Evolutionary conservation across 2,113 vertebrate genomes (phyloP).

Genomic region (Hymenochirus boettgeri): DNA sequence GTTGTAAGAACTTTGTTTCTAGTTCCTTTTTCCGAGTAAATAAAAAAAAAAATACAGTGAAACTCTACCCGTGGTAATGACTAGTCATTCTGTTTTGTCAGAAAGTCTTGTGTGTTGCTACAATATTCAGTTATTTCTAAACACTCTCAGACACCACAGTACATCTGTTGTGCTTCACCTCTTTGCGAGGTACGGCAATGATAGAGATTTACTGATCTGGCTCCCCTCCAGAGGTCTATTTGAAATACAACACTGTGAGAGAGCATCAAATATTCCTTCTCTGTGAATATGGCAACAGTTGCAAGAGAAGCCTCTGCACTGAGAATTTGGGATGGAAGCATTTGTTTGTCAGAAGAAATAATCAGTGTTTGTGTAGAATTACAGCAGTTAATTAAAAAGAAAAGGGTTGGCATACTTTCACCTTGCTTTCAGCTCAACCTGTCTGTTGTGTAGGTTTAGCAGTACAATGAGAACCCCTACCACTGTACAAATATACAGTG

Average conservation of each 20-base stretch:
- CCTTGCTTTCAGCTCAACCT: background rate
- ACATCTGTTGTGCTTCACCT: conserved; percentile 53
- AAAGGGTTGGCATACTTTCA: background rate
- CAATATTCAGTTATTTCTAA: conserved; percentile 51
- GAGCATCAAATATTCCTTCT: conserved; percentile 45
- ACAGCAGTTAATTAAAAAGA: conserved; percentile 5
- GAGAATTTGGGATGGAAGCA: conserved; percentile 17
- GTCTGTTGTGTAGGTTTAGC: background rate
- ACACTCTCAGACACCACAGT: conserved; percentile 50
- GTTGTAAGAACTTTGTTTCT: too few species aligned
- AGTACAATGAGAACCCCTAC: too few species aligned
- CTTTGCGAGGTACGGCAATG: conserved; percentile 46
- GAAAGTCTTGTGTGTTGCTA: conserved; percentile 35
- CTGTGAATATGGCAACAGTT: conserved; percentile 40
- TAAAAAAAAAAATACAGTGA: too few species aligned
- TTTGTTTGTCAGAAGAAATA: conserved; percentile 19
- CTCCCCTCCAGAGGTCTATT: conserved; percentile 44
- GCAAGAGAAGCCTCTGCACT: conserved; percentile 18
- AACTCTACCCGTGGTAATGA: background rate
- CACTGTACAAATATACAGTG: too few species aligned
- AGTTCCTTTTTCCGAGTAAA: too few species aligned
- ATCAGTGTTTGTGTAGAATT: conserved; percentile 11
- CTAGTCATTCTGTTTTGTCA: conserved; percentile 33
- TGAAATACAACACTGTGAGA: conserved; percentile 48
- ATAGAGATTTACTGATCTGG: conserved; percentile 52